phyloP scores from a whole-genome alignment of 2,888 invertebrate genomes.

The Oxytorus armatus region DNA sequence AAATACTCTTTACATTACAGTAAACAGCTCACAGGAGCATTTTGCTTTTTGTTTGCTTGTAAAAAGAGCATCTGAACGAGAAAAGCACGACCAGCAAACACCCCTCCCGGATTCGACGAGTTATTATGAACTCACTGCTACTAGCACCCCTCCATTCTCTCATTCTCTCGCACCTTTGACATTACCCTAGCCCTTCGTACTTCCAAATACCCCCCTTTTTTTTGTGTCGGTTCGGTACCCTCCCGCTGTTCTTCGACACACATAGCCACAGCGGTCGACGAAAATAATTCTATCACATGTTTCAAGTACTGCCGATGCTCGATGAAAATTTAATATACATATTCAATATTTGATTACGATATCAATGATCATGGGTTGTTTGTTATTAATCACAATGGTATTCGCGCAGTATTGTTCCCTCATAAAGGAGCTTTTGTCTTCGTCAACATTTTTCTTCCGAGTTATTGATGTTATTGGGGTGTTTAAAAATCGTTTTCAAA shows the following conservation, averaged over 20 bases:
- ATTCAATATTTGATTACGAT: background rate
- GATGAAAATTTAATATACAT: conserved; percentile 10
- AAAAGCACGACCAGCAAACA: conserved; percentile 67
- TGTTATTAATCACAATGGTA: too few species aligned
- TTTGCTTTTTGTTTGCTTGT: conserved; percentile 70
- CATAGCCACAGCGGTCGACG: background rate
- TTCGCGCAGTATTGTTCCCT: background rate
- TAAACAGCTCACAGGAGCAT: background rate
- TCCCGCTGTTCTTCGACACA: conserved; percentile 14
- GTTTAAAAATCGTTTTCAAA: background rate
- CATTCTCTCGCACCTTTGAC: conserved; percentile 70
- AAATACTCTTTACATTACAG: too few species aligned
- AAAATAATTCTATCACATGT: conserved; percentile 1
- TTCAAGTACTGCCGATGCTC: background rate
- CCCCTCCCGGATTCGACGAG: conserved; percentile 69
- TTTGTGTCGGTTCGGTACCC: conserved; percentile 13
- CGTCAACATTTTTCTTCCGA: background rate
- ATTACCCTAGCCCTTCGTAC: conserved; percentile 72
- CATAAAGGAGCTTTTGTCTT: background rate
- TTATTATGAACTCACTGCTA: conserved; percentile 79
- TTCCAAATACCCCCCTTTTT: conserved; percentile 20
- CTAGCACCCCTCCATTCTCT: conserved; percentile 25
- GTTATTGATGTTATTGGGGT: background rate
- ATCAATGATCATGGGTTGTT: background rate
- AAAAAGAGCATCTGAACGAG: conserved; percentile 80